Base-by-base conservation (phyloP, 2,113 vertebrate genomes). In the Cryptomyrus ogoouensis region DNA sequence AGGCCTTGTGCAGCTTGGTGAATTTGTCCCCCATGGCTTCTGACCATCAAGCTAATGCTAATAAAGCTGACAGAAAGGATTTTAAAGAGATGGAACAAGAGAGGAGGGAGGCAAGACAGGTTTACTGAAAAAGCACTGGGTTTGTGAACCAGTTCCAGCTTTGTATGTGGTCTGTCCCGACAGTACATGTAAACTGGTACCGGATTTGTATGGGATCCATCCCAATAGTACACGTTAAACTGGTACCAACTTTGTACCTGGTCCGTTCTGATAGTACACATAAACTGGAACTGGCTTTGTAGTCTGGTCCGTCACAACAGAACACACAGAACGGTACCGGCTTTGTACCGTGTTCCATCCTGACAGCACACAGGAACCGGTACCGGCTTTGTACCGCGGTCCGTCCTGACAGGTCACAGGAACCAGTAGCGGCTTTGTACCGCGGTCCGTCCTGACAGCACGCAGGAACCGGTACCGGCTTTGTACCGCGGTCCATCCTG, bases 311-410 rank as follows among this genome's bases (percentile, higher is more conserved):
- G 17, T 42, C 39, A 39, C 19, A 91, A 90, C 90, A 89, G 58
- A 2, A 35, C 89, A 88, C 89, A 89, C 83, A 89, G 66, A 58
- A 85, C 58, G 91, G 90, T 66, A 66, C 62, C n/a, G n/a, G n/a
- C n/a, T 66, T 27, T 66, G n/a, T 27, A 66, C 58, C 3, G 24
- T 1, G 2, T 0, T 66, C 58, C n/a, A 12, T 66, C n/a, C 58
- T 10, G 58, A 90, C 91, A 87, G 52, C 2, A 35, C 89, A 88
- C 89, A 89, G 5, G 53, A 56, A 56, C 53, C 83, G 1, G 56
- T 62, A 24, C 58, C 24, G 8, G 24, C 24, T 62, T 27, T 62
- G 24, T 62, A 62, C 58, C 24, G 24, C 2, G 2, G 0, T 66
- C n/a, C 24, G 1, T 66, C 24, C 58, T 10, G n/a, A 90, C 90